These are phyloP conservation scores for Phrynocephalus forsythii DNA, from an alignment of 2,797 vertebrate genomes.

Conservation along the genomic window DNA sequence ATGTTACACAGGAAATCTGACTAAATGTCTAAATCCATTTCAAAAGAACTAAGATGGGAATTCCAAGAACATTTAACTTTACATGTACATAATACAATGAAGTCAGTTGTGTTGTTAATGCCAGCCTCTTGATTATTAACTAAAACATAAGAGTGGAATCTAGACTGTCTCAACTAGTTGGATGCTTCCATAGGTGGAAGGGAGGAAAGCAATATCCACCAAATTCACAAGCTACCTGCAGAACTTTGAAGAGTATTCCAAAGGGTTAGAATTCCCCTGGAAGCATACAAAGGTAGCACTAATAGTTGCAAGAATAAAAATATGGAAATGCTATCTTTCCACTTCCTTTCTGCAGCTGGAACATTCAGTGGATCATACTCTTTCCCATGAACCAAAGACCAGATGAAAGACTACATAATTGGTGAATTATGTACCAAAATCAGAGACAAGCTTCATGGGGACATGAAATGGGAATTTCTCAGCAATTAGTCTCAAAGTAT, in stretches of 20 bases:
- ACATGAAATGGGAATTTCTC: too few species aligned
- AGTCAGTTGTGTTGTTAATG: neutral
- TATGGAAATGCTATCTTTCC: neutral
- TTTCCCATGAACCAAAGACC: neutral
- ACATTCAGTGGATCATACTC: neutral
- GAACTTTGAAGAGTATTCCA: neutral
- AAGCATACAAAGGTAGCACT: neutral
- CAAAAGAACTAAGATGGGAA: neutral
- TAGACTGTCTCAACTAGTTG: neutral
- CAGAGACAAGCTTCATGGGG: too few species aligned
- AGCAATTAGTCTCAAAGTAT: too few species aligned
- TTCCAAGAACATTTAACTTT: neutral
- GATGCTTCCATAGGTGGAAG: neutral
- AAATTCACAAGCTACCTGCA: neutral
- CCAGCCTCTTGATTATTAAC: neutral
- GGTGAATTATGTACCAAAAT: neutral
- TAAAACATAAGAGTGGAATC: neutral
- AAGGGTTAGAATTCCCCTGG: neutral
- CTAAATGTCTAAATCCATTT: neutral
- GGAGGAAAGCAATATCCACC: neutral
- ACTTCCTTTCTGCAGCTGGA: neutral
- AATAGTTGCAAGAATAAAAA: neutral
- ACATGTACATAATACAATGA: neutral
- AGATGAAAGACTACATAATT: neutral
- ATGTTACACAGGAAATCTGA: neutral